Evolutionary conservation across 2,888 invertebrate species (phyloP).

Genomic region (Morpho helenor): DNA sequence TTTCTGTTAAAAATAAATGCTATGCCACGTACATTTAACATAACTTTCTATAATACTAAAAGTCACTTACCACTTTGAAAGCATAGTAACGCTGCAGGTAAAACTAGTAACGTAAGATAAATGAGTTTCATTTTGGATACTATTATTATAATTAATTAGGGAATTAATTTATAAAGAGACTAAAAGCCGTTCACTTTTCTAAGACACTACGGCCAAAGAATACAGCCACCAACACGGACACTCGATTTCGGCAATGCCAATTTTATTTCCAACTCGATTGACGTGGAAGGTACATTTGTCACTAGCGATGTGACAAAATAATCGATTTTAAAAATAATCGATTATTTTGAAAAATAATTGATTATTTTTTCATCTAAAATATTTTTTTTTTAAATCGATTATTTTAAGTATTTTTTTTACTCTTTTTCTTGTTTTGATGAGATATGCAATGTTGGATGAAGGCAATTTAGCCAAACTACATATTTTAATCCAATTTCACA

Average conservation of each 20-base stretch:
- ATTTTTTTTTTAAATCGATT: too few relatives aligned
- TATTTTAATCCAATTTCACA: too few relatives aligned
- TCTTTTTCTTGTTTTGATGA: background rate
- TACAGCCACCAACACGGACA: slow-evolving; percentile 52
- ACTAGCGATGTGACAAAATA: slow-evolving; percentile 42
- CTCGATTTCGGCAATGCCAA: slow-evolving; percentile 38
- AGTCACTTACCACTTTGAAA: slow-evolving; percentile 84
- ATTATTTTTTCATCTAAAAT: too few relatives aligned
- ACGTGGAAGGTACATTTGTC: slow-evolving; percentile 77
- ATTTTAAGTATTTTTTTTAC: background rate
- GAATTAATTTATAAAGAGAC: slow-evolving; percentile 47
- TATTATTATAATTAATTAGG: slow-evolving; percentile 35
- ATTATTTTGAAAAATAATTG: too few relatives aligned
- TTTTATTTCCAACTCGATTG: slow-evolving; percentile 77
- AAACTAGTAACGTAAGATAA: slow-evolving; percentile 81
- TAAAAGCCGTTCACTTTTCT: slow-evolving; percentile 62
- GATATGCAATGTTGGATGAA: too few relatives aligned
- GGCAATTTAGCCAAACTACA: too few relatives aligned
- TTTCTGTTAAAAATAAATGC: slow-evolving; percentile 52
- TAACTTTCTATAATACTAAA: slow-evolving; percentile 37
- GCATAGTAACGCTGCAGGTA: slow-evolving; percentile 85
- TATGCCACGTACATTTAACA: slow-evolving; percentile 66
- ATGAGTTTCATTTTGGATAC: slow-evolving; percentile 82
- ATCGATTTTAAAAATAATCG: too few relatives aligned
- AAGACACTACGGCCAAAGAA: slow-evolving; percentile 39